A percentile compares a stretch with the other conserved stretches of the same genome.
Conservation (phyloP, 2,888 invertebrate species). For the Mechanitis messenoides region DNA sequence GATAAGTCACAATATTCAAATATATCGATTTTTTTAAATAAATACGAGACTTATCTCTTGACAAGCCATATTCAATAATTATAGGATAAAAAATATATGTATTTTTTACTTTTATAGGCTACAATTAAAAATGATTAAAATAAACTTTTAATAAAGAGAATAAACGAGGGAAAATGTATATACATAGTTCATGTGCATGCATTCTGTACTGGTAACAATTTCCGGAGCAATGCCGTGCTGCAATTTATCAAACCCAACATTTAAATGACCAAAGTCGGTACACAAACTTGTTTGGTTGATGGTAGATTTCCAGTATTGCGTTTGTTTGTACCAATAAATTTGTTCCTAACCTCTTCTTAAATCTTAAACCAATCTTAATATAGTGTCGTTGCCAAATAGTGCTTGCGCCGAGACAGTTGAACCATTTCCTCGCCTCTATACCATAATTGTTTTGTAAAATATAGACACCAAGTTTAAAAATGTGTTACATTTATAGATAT, state of each 20-base stretch:
- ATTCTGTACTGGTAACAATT: conserved; percentile 1
- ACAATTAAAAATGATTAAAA: too few relatives aligned
- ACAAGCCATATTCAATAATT: too few relatives aligned
- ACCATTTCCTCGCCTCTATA: conserved; percentile 34
- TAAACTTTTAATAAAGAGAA: too few relatives aligned
- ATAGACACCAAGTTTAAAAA: conserved; percentile 21
- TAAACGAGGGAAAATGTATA: conserved; percentile 7
- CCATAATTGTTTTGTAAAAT: conserved; percentile 29
- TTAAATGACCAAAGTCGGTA: conserved; percentile 69
- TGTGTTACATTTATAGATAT: neutral
- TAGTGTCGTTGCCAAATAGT: conserved; percentile 70
- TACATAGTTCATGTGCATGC: too few relatives aligned
- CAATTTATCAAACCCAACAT: conserved; percentile 68
- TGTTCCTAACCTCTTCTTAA: conserved; percentile 70
- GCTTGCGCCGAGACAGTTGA: conserved; percentile 38
- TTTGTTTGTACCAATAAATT: conserved; percentile 68
- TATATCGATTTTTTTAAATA: too few relatives aligned
- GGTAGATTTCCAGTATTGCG: conserved; percentile 51
- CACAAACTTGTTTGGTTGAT: conserved; percentile 64
- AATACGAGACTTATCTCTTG: too few relatives aligned
- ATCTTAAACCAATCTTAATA: conserved; percentile 70
- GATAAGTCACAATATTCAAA: too few relatives aligned
- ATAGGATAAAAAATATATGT: too few relatives aligned
- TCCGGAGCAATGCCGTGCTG: conserved; percentile 41
- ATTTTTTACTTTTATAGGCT: too few relatives aligned